Evolutionary conservation across 2,113 vertebrate species (phyloP).

Genomic region (Abramis brama): DNA sequence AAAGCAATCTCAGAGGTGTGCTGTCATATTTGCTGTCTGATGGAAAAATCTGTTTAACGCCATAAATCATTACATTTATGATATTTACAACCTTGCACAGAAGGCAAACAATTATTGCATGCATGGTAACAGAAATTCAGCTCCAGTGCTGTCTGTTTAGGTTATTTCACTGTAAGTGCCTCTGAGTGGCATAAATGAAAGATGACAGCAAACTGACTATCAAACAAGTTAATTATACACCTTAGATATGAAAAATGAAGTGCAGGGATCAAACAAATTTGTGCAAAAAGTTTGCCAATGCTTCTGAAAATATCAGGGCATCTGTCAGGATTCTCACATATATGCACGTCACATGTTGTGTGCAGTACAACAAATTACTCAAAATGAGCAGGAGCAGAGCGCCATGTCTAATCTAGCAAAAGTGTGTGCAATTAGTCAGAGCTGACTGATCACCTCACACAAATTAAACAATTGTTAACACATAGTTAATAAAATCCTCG

Average conservation of each 20-base stretch:
- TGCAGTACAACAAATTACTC: conserved; percentile 33
- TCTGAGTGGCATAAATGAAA: conserved; percentile 9
- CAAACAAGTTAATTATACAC: not conserved
- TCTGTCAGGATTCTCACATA: not conserved
- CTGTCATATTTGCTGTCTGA: conserved; percentile 25
- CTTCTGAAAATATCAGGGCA: not conserved
- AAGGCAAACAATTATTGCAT: conserved; percentile 24
- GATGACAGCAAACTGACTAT: not conserved
- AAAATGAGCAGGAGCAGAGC: conserved; percentile 36
- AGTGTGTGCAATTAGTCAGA: conserved; percentile 42
- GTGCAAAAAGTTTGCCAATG: not conserved
- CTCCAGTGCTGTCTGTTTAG: not conserved
- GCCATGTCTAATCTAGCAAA: conserved; percentile 51
- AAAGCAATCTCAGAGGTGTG: conserved; percentile 32
- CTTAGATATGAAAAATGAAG: not conserved
- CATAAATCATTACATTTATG: conserved; percentile 30
- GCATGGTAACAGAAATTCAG: no score
- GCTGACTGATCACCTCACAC: conserved; percentile 39
- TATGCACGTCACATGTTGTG: conserved; percentile 13
- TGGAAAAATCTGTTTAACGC: not conserved
- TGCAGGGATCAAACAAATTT: not conserved
- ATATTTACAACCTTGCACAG: conserved; percentile 7
- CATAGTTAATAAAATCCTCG: not conserved
- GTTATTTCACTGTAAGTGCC: not conserved
- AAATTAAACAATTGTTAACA: conserved; percentile 33